Evolutionary conservation across 2,888 invertebrate species (phyloP).

Genomic region (Cerastis leucographa): DNA sequence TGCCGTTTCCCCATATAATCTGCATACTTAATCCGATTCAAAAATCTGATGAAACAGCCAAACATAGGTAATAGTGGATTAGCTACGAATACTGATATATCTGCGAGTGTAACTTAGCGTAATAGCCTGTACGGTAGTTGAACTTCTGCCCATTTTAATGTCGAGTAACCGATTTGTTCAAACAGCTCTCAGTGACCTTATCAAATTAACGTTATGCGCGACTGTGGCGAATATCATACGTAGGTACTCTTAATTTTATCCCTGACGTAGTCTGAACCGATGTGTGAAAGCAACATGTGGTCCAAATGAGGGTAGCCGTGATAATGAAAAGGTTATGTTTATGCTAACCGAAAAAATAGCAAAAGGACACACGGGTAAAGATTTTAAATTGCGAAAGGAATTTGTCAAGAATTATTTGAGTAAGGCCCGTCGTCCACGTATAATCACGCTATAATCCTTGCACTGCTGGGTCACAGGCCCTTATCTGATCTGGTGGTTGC

Average conservation of each 20-base stretch:
- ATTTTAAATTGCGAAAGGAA: conserved; percentile 4
- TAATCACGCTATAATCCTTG: background rate
- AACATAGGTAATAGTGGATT: background rate
- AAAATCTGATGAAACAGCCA: background rate
- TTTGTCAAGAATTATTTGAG: background rate
- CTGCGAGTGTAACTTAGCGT: background rate
- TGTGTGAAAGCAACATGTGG: conserved; percentile 41
- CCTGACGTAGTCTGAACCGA: conserved; percentile 46
- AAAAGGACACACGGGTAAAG: background rate
- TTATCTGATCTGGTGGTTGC: background rate
- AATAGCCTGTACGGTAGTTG: background rate
- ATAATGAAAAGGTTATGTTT: conserved; percentile 7
- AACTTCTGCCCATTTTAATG: conserved; percentile 25
- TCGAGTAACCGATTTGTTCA: conserved; percentile 14
- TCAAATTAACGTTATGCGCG: conserved; percentile 44
- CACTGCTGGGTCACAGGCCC: background rate
- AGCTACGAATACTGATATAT: background rate
- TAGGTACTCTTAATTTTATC: conserved; percentile 36
- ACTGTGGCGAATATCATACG: conserved; percentile 37
- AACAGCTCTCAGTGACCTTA: conserved; percentile 45
- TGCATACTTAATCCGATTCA: background rate
- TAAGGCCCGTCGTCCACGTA: background rate
- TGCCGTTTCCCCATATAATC: no score
- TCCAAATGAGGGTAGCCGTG: conserved; percentile 11
- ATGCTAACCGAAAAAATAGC: background rate